Evolutionary conservation across 2,888 invertebrate species (phyloP), one percentile per base, ranked within the genome.

Genomic region (Salpingus planirostris): DNA sequence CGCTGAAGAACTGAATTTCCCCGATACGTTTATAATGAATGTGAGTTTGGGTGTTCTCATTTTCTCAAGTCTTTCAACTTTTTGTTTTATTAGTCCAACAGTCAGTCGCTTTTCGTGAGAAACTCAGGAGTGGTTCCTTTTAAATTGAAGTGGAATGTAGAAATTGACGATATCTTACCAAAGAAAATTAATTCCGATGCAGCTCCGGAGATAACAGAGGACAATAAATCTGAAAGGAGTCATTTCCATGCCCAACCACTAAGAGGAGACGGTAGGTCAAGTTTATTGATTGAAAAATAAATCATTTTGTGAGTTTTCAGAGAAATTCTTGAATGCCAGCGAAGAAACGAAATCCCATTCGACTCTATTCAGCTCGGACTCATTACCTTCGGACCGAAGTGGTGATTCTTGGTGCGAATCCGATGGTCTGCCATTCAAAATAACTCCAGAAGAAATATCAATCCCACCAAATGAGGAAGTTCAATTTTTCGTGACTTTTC

Each of bases 21-120:
- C 57, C 2, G 73, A 77, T 42, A 76, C 76, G 0, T 70, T 72
- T 42, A 69, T 77, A 49, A 74, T 64, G 33, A 64, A 68, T 56
- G 69, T 69, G 47, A 36, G 33, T 29, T n/a, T n/a, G n/a, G n/a
- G n/a, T n/a, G n/a, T n/a, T n/a, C n/a, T n/a, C n/a, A n/a, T n/a
- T n/a, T n/a, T n/a, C n/a, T n/a, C n/a, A n/a, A n/a, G n/a, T n/a
- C n/a, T n/a, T n/a, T n/a, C n/a, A n/a, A n/a, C n/a, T n/a, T n/a
- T n/a, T n/a, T n/a, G n/a, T n/a, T n/a, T n/a, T n/a, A n/a, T n/a
- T n/a, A n/a, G n/a, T n/a, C n/a, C n/a, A n/a, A n/a, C n/a, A n/a
- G n/a, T n/a, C n/a, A n/a, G n/a, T n/a, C n/a, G n/a, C n/a, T n/a
- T n/a, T n/a, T n/a, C n/a, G 40, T 62, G 2, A 34, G 27, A 28